A percentile compares a stretch with the other conserved stretches of the same genome.
Conservation (phyloP, 2,797 vertebrate genomes). For the Oryzias sinensis region DNA sequence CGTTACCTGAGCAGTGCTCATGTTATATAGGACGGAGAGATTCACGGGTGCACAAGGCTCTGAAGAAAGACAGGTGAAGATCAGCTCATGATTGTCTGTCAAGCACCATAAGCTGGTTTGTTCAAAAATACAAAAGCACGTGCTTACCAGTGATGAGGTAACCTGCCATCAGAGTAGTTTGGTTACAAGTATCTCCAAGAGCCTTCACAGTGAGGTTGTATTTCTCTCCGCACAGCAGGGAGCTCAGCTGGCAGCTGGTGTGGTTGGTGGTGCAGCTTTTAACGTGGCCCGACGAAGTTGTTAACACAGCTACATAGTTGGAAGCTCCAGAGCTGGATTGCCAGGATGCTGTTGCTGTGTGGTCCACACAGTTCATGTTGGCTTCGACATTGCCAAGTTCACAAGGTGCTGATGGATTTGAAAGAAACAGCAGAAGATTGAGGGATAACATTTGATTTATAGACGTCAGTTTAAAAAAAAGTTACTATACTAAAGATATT, state of each 20-base stretch:
- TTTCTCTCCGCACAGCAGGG: conserved; percentile 64
- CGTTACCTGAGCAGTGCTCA: conserved; percentile 31
- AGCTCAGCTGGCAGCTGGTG: conserved; percentile 58
- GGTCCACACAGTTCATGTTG: conserved; percentile 52
- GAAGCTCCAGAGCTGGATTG: conserved; percentile 48
- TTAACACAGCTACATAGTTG: background rate
- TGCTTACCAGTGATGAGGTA: conserved; percentile 68
- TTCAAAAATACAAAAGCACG: too few relatives aligned
- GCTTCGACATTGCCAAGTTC: conserved; percentile 44
- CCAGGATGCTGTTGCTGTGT: conserved; percentile 61
- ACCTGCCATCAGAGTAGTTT: conserved; percentile 55
- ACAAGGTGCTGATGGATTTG: conserved; percentile 62
- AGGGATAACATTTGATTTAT: background rate
- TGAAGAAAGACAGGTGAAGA: conserved; percentile 24
- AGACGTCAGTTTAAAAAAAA: background rate
- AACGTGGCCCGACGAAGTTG: conserved; percentile 34
- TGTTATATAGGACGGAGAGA: conserved; percentile 52
- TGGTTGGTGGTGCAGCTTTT: conserved; percentile 52
- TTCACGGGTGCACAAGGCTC: conserved; percentile 60
- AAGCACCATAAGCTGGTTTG: background rate
- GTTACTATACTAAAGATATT: too few relatives aligned
- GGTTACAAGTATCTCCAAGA: conserved; percentile 61
- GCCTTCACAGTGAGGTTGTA: conserved; percentile 66
- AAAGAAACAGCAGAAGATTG: background rate
- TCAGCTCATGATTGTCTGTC: background rate